phyloP scores from a whole-genome alignment of 2,797 vertebrate species.

The Dicrostonyx torquatus region DNA sequence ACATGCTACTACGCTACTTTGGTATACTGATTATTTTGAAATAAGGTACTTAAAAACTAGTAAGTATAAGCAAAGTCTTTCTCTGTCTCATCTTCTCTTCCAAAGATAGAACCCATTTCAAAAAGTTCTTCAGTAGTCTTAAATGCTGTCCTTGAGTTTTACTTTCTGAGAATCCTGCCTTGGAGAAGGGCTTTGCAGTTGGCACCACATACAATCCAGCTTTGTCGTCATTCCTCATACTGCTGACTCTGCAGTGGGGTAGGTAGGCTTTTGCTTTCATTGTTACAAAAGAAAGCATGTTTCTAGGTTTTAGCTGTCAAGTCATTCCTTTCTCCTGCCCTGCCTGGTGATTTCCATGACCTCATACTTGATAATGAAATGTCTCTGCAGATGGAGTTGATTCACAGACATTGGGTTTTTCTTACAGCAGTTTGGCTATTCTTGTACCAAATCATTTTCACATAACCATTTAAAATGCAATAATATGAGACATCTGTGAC shows the following conservation, averaged over 20 bases:
- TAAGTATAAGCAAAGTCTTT: background rate
- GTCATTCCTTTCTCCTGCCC: background rate
- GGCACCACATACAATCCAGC: background rate
- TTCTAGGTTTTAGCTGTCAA: background rate
- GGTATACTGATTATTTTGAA: background rate
- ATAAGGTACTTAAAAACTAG: background rate
- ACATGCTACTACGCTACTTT: background rate
- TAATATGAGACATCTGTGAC: background rate
- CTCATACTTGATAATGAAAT: background rate
- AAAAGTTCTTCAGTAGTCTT: background rate
- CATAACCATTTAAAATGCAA: background rate
- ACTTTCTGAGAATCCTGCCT: background rate
- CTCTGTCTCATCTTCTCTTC: background rate
- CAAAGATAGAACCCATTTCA: background rate
- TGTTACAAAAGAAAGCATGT: background rate
- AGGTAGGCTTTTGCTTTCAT: background rate
- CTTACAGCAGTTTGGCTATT: background rate
- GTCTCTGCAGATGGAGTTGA: background rate
- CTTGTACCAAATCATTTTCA: background rate
- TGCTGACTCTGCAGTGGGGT: background rate
- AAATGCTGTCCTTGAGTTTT: background rate
- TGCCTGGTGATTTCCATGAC: conserved; percentile 29
- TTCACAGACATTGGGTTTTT: background rate
- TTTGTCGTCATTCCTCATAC: background rate
- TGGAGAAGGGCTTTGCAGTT: background rate